Base-by-base conservation (phyloP, 2,113 vertebrate species). In the Nothobranchius kuhntae region DNA sequence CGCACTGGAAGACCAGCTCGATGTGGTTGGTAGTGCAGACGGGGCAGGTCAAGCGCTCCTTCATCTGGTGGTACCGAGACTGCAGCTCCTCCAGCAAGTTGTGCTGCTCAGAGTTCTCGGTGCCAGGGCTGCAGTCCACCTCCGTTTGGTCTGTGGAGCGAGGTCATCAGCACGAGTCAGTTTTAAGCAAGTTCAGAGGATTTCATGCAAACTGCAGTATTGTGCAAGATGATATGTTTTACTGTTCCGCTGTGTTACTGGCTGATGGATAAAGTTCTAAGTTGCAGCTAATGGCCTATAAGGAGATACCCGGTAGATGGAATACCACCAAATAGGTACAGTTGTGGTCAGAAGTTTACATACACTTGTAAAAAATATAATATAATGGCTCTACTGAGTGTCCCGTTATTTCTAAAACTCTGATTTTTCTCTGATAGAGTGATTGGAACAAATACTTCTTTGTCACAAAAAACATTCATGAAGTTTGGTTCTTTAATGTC, bases 21-120 rank as follows among this genome's bases (percentile, higher is more conserved):
- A 99, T 99, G 84, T 99, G 96, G 91, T 94, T 98, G 81, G 99
- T 96, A 63, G 99, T 98, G 91, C 98, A 99, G 87, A 99, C 98
- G 6, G 98, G 98, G 80, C 98, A 99, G 80, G 96, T 99, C 93
- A 99, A 98, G 6, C 98, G 94, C 87, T 99, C 98, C 79, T 99
- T 97, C 98, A 99, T 99, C 93, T 98, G 97, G 42, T 96, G 85
- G 91, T 98, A 99, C 83, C 98, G 95, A 44, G 90, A 98, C 94
- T 99, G 96, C 57, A 99, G 94, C 90, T 99, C 96, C 91, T 99
- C 96, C 91, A 99, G 94, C 50, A 99, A 92, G 93, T 97, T 96
- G 89, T 93, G 93, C 82, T 97, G 96, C 42, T 96, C 95, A 0
- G 94, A 95, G 71, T 92, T 86, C 50, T 95, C 93, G 0, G 92